Evolutionary conservation across 2,888 invertebrate species (phyloP), one percentile per base, ranked within the genome.

Genomic region (Sipha maydis): DNA sequence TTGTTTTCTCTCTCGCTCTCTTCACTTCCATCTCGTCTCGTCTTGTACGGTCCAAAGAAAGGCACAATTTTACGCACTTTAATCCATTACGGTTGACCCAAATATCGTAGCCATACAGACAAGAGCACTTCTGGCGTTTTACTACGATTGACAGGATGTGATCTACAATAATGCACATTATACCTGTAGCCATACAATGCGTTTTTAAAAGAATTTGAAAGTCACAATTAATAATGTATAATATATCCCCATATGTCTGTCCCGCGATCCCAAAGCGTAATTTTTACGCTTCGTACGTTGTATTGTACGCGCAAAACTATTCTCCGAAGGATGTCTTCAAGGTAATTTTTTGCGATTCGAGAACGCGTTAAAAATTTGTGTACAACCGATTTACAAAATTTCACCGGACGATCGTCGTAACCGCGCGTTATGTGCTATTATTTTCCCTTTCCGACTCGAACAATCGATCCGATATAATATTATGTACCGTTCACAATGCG

Each of bases 51-150:
- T 56, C n/a, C 34, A 34, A 73, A 73, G 83, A 73, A 34, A 73
- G 54, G 19, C 28, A 73, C 48, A 83, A 73, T 54, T 83, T 54
- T 83, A 83, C 73, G 54, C 34, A 83, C 83, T 83, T 83, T 73
- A 83, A 83, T 83, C 73, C 83, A 83, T 73, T 83, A 73, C 3
- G 25, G 54, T 56, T 83, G 83, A 83, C 83, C 83, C 83, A 83
- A 83, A 83, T 83, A 83, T 83, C 17, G 73, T 34, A 41, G 5
- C 56, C 67, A 67, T 69, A 82, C 28, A 61, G n/a, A 25, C 54
- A 73, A 83, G 83, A 83, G 83, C 83, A 83, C 83, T 83, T 83
- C 73, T 83, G 83, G 83, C 83, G 83, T 54, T 83, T 83, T 56
- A 48, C 71, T 56, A 48, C 71, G 83, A 83, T 83, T 73, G 83